Conservation (phyloP, 2,888 invertebrate species). For the Lepidochitona cinerea region DNA sequence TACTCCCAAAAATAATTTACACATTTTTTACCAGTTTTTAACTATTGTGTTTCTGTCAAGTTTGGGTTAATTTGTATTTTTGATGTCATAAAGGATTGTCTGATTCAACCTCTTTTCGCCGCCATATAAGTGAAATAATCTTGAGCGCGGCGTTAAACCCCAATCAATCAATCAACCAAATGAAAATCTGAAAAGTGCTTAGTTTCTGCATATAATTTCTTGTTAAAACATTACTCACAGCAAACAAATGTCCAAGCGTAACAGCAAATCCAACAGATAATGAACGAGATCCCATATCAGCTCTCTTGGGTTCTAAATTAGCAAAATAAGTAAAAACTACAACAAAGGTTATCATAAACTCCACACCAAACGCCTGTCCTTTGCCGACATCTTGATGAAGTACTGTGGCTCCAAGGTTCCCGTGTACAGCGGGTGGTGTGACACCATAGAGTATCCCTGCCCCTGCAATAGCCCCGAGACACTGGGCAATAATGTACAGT, state of each 20-base stretch:
- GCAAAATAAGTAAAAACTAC: slow-evolving; percentile 88
- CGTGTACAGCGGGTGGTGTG: slow-evolving; percentile 70
- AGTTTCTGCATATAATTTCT: too few relatives aligned
- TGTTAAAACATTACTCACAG: slow-evolving; percentile 81
- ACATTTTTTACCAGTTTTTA: too few relatives aligned
- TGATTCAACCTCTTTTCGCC: too few relatives aligned
- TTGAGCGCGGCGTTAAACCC: too few relatives aligned
- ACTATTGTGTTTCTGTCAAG: too few relatives aligned
- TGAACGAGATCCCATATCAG: slow-evolving; percentile 86
- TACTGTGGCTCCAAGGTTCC: slow-evolving; percentile 80
- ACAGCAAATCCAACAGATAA: slow-evolving; percentile 90
- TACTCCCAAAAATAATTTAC: too few relatives aligned
- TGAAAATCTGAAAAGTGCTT: too few relatives aligned
- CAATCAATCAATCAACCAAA: too few relatives aligned
- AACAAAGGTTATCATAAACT: slow-evolving; percentile 89
- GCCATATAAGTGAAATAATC: too few relatives aligned
- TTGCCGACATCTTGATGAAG: slow-evolving; percentile 77
- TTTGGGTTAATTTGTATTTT: too few relatives aligned
- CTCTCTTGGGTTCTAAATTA: slow-evolving; percentile 84
- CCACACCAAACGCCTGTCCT: slow-evolving; percentile 86
- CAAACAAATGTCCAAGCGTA: slow-evolving; percentile 86
- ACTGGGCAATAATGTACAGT: slow-evolving; percentile 86
- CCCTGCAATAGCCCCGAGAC: slow-evolving; percentile 81
- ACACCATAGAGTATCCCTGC: slow-evolving; percentile 64
- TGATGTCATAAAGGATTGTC: too few relatives aligned